phyloP scores from a whole-genome alignment of 1,140 invertebrate genomes.

The Hylaeus anthracinus region DNA sequence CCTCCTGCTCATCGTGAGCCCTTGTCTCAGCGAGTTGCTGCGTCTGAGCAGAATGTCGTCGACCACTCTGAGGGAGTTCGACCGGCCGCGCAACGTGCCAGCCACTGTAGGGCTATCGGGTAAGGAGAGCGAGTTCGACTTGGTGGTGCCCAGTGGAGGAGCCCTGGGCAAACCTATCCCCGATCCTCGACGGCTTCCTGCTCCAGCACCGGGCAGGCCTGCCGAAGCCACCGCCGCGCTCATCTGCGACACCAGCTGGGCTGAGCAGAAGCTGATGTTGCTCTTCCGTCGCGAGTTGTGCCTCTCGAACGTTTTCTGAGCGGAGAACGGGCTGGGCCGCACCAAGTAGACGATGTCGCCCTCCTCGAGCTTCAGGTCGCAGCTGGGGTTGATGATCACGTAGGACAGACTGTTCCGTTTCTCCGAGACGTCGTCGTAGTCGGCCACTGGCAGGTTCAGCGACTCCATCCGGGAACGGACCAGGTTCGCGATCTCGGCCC shows the following conservation, averaged over 20 bases:
- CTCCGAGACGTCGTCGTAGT: constrained; percentile 96
- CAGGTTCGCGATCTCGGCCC: constrained; percentile 96
- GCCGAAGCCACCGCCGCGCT: constrained; percentile 81
- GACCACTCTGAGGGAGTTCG: constrained; percentile 91
- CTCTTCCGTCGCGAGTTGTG: constrained; percentile 95
- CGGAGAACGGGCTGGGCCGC: constrained; percentile 94
- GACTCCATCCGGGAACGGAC: constrained; percentile 97
- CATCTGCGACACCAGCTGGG: constrained; percentile 84
- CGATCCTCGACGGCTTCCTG: constrained; percentile 82
- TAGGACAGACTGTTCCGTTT: constrained; percentile 96
- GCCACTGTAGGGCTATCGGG: constrained; percentile 92
- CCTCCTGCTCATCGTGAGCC: constrained; percentile 83
- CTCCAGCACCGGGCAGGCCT: constrained; percentile 80
- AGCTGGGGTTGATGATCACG: constrained; percentile 99
- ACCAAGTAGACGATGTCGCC: constrained; percentile 98
- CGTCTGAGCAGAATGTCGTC: constrained; percentile 91
- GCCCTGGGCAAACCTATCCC: constrained; percentile 86
- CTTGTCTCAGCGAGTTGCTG: constrained; percentile 91
- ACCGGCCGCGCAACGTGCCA: constrained; percentile 88
- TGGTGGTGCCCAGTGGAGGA: constrained; percentile 89
- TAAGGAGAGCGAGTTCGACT: constrained; percentile 92
- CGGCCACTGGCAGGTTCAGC: constrained; percentile 91
- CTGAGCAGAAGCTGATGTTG: constrained; percentile 94
- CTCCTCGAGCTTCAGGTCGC: constrained; percentile 97
- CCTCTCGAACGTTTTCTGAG: constrained; percentile 95